A percentile compares a stretch with the other conserved stretches of the same genome.
Evolutionary conservation across 2,113 vertebrate genomes (phyloP).

Genomic region (Podocnemis expansa): DNA sequence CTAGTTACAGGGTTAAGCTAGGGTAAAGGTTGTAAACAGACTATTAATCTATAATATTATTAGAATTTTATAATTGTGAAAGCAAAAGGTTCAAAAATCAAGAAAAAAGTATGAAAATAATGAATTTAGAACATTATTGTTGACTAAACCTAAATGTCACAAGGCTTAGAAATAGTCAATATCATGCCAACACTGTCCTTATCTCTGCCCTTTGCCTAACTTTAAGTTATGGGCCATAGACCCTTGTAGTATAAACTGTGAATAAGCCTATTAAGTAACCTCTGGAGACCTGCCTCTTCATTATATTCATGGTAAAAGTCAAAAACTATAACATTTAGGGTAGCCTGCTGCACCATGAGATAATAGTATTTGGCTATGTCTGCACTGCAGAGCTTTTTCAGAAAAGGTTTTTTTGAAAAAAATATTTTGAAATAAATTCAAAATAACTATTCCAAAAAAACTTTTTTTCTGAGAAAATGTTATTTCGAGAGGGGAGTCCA

Average conservation of each 20-base stretch:
- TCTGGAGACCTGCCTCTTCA: neutral
- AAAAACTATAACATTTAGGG: neutral
- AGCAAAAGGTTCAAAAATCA: neutral
- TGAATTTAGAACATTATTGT: neutral
- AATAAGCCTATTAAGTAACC: neutral
- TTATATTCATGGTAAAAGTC: neutral
- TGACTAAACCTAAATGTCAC: accelerated
- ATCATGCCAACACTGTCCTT: neutral
- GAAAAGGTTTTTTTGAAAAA: too few species aligned
- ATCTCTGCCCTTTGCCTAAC: neutral
- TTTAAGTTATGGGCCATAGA: neutral
- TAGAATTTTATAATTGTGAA: neutral
- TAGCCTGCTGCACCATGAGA: neutral
- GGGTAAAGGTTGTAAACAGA: neutral
- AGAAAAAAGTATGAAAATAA: neutral
- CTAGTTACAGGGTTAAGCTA: neutral
- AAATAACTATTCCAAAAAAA: too few species aligned
- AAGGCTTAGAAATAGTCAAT: neutral
- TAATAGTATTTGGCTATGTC: too few species aligned
- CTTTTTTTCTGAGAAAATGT: too few species aligned
- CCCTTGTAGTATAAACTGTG: neutral
- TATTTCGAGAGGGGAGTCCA: too few species aligned
- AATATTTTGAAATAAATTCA: too few species aligned
- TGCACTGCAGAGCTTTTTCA: too few species aligned
- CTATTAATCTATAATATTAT: neutral